phyloP scores from a whole-genome alignment of 2,113 vertebrate species.

The Oreocharis arfaki region DNA sequence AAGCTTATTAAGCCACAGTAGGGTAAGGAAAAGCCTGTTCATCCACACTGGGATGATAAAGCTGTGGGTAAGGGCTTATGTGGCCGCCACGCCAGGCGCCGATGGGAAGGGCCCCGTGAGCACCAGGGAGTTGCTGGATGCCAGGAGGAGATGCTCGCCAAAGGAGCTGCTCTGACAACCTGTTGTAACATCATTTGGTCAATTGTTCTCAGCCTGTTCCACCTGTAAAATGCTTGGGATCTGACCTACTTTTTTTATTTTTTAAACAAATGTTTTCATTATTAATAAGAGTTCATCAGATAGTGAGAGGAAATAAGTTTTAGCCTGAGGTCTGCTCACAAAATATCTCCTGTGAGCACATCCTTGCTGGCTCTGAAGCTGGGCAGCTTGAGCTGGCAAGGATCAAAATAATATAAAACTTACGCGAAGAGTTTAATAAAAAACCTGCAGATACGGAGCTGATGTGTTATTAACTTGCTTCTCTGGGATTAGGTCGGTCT shows the following conservation, averaged over 20 bases:
- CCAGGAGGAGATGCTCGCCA: background rate
- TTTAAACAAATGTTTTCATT: constrained; percentile 4
- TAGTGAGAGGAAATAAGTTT: background rate
- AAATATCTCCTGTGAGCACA: background rate
- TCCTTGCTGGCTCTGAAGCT: background rate
- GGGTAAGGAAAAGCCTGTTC: background rate
- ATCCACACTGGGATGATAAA: background rate
- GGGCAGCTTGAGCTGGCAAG: constrained; percentile 13
- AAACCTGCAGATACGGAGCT: background rate
- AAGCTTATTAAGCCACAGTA: background rate
- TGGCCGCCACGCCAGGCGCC: rapidly evolving
- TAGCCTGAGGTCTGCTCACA: background rate
- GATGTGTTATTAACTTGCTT: constrained; percentile 41
- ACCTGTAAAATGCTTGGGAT: background rate
- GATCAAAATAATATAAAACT: background rate
- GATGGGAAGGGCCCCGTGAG: background rate
- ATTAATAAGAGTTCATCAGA: background rate
- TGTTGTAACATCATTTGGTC: background rate
- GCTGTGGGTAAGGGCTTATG: background rate
- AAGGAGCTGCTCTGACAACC: background rate
- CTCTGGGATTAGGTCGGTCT: constrained; percentile 40
- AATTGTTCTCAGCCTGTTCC: background rate
- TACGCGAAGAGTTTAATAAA: background rate
- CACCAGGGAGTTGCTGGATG: background rate
- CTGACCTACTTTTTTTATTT: background rate